Evolutionary conservation across 1,140 invertebrate genomes (phyloP), one percentile per base, ranked within the genome.

Genomic region (Cherax destructor): DNA sequence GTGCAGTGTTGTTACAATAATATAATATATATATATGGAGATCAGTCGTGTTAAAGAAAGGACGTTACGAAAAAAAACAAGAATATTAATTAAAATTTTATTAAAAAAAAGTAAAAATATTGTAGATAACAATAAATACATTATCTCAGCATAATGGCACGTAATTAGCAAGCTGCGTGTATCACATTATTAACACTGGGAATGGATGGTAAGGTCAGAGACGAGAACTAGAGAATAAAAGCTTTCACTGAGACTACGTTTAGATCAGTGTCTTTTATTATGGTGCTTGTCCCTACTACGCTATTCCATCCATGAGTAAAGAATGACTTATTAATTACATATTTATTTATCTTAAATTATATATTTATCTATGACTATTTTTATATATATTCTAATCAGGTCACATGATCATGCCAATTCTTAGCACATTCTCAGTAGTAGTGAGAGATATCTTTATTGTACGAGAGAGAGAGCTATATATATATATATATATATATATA

Each of bases 371-470:
- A 30, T 74, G 30, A 30, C 69, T 9, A 7, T 74, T 30, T 30
- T 74, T 6, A n/a, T 74, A 30, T 74, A 74, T 30, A 74, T 30
- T 74, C 69, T 74, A 74, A 74, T 74, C 69, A 74, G 69, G 69
- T 74, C 69, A 74, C 69, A 74, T 30, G 5, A 30, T 74, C 69
- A 74, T 30, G 69, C 21, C 24, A 74, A 74, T 9, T n/a, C 7
- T 74, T n/a, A 74, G 69, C 2, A 30, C 30, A 11, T 74, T 30
- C 69, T 74, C 69, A 74, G 16, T 74, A n/a, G 21, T 69, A 69
- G 65, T 18, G 18, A n/a, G 2, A 18, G 65, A 21, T n/a, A 5
- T n/a, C 16, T 59, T 16, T 16, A 1, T 13, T 18, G 21, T 18
- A 13, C 10, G 13, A 69, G 65, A 65, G 18, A 16, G 5, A 16